Base-by-base conservation (phyloP, 37 sponge, comb jelly and placozoan species). In the Dysidea cf. avara region DNA sequence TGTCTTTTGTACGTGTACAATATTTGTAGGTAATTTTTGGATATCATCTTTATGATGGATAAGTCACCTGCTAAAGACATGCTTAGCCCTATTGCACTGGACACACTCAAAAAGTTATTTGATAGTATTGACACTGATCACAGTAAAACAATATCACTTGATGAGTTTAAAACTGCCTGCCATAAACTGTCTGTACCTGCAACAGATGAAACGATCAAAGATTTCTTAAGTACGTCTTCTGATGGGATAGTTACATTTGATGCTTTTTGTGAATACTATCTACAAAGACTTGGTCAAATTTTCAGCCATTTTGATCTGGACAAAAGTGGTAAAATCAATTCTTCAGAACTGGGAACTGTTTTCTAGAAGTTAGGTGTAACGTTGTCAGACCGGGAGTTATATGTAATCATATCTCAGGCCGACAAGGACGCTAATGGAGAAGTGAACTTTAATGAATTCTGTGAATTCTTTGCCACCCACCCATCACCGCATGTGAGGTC, bases 371-470 rank as follows among this genome's bases (percentile, higher is more conserved):
- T 88, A 46, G 84, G 83, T 20, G 53, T 63, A n/a, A 35, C 63
- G 21, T 63, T 49, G 7, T 65, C 83, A 16, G 33, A 32, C 14
- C 48, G 84, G 14, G 83, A 88, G 49, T 66, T 88, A 4, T 57
- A 43, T 25, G 53, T 56, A 6, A 12, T 88, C 3, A 53, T 88
- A 3, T 26, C 35, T 13, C 21, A 83, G 32, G 90, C 84, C 37
- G 85, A 89, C 69, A 68, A 37, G 36, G 85, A 84, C 33, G 53
- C 56, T 2, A 74, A 56, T 69, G 81, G 52, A 34, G 21, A 48
- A 1, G 77, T 89, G 12, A 51, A 79, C 68, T 89, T 89, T 22
- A 37, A 35, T 24, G 90, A 89, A 55, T 89, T 89, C 66, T 78
- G 81, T 52, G 56, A 69, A 37, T 89, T 72, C 71, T 89, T 89